Evolutionary conservation across 1,140 invertebrate species (phyloP).

Genomic region (Carcinoscorpius rotundicauda): DNA sequence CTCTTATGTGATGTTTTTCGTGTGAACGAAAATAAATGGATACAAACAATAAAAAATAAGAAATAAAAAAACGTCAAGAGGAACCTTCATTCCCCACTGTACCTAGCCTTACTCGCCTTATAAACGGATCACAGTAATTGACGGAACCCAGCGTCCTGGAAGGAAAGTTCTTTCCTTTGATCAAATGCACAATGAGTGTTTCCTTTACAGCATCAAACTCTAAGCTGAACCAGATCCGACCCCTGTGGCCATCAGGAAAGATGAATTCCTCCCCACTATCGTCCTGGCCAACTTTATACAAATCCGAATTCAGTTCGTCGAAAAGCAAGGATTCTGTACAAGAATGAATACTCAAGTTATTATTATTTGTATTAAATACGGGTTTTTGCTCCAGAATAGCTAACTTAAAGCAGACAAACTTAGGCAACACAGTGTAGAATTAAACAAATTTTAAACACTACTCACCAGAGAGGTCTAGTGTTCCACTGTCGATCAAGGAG

Average conservation of each 20-base stretch:
- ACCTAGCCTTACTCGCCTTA: conserved; percentile 36
- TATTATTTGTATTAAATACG: too few species aligned
- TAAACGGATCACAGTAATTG: conserved; percentile 57
- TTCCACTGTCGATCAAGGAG: conserved; percentile 15
- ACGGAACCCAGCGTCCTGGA: conserved; percentile 49
- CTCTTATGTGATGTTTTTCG: too few species aligned
- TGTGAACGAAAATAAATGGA: too few species aligned
- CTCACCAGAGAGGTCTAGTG: not conserved
- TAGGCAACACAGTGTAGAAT: not conserved
- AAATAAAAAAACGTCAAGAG: too few species aligned
- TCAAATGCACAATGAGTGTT: conserved; percentile 49
- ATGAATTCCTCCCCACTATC: conserved; percentile 38
- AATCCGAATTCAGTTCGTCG: conserved; percentile 35
- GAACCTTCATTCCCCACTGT: too few species aligned
- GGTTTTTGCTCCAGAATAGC: not conserved
- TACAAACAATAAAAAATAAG: too few species aligned
- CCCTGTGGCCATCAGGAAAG: conserved; percentile 53
- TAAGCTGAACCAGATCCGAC: conserved; percentile 60
- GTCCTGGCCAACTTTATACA: conserved; percentile 35
- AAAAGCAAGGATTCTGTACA: conserved; percentile 15
- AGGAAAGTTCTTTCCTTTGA: conserved; percentile 60
- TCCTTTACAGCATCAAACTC: conserved; percentile 57
- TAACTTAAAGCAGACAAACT: not conserved
- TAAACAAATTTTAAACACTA: not conserved
- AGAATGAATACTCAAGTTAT: too few species aligned